Conservation (phyloP, 2,888 invertebrate genomes). For the Polydesmus complanatus region DNA sequence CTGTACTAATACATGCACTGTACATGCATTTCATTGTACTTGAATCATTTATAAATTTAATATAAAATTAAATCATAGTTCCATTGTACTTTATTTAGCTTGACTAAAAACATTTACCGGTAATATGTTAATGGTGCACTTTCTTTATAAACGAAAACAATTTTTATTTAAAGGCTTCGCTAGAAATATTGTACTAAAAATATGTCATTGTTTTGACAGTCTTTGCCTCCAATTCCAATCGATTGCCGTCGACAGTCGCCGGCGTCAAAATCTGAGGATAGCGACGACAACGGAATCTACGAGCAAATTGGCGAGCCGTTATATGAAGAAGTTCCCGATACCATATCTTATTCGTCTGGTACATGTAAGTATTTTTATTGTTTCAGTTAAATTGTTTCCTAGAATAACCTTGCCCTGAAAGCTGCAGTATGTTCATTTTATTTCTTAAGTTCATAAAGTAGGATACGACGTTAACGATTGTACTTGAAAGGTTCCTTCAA, state of each 20-base stretch:
- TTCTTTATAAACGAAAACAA: not conserved
- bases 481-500: too few relatives aligned
- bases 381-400: not conserved
- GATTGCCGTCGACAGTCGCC: not conserved
- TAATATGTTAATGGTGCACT: not conserved
- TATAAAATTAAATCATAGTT: too few relatives aligned
- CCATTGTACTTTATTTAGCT: too few relatives aligned
- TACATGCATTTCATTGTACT: too few relatives aligned
- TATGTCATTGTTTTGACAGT: not conserved
- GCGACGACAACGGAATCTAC: constrained; percentile 14
- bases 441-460: too few relatives aligned
- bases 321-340: constrained; percentile 41
- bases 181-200: not conserved
- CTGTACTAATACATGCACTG: too few relatives aligned
- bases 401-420: too few relatives aligned
- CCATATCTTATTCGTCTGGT: not conserved
- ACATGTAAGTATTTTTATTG: constrained; percentile 3
- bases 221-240: constrained; percentile 4
- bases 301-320: constrained; percentile 45
- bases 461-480: too few relatives aligned
- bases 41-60: too few relatives aligned
- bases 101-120: too few relatives aligned
- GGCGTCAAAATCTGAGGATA: constrained; percentile 1
- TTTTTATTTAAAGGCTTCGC: not conserved
- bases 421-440: too few relatives aligned